Evolutionary conservation across 2,113 vertebrate species (phyloP), one percentile per base, ranked within the genome.

Genomic region (Rhegmatorhina hoffmannsi): DNA sequence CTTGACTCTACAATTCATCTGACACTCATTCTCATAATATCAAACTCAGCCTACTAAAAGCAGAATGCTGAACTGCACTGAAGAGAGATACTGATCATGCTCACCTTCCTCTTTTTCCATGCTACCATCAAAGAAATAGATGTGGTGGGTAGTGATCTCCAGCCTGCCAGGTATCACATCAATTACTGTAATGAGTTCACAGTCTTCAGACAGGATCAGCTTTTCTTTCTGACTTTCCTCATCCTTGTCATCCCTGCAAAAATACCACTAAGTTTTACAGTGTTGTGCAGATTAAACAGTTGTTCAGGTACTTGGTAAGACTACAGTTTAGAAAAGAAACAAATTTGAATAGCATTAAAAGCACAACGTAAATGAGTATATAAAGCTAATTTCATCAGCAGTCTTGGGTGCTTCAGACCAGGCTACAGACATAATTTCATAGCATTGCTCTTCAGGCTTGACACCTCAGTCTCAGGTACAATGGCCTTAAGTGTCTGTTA

Each of bases 101-200:
- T 97, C 82, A 99, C 99, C 99, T 97, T 99, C 99, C 86, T 99
- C 99, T 92, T 99, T 99, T 97, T 99, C 99, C 90, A 97, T 97
- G 97, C 99, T 99, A 92, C 98, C 95, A 95, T 99, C 99, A 68
- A 98, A 99, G 96, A 99, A 99, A 97, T 99, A 99, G 95, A 99
- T 98, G 96, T 99, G 99, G 36, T 99, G 99, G 16, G 99, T 99
- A 87, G 99, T 99, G 93, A 99, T 97, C 91, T 99, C 99, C 92
- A 99, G 98, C n/a, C 98, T 98, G 17, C 99, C 99, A 7, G 98
- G 97, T 95, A 99, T 99, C 75, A 99, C 97, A 11, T 99, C 99
- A 93, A 99, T 99, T 92, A 99, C 87, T 20, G 99, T 99, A 95
- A 99, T 98, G 79, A 99, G 97, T 97, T 99, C 99, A 92, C 99